Percentiles rank a stretch among this genome's conserved stretches.
Evolutionary conservation across 2,888 invertebrate genomes (phyloP).

Genomic region (Aricia artaxerxes): DNA sequence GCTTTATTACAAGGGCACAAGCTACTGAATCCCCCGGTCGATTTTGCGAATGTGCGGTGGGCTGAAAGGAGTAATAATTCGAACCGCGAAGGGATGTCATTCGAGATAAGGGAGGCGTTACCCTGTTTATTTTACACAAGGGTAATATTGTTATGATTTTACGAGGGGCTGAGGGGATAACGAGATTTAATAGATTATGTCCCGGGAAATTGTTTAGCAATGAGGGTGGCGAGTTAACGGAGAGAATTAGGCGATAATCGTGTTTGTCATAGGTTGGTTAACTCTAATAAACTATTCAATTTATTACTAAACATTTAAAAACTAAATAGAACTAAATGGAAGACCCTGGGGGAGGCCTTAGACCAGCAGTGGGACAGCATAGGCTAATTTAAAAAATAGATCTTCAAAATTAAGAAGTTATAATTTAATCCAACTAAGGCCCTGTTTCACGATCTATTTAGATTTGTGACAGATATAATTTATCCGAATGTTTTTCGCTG

Average conservation of each 20-base stretch:
- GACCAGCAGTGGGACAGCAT: too few relatives aligned
- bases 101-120: slow-evolving; percentile 42
- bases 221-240: background rate
- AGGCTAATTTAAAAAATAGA: too few relatives aligned
- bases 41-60: slow-evolving; percentile 39
- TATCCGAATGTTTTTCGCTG: too few relatives aligned
- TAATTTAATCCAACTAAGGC: too few relatives aligned
- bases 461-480: too few relatives aligned
- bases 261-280: background rate
- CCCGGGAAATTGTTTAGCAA: slow-evolving; percentile 26
- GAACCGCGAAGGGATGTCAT: slow-evolving; percentile 43
- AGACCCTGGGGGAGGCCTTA: too few relatives aligned
- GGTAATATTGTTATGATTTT: slow-evolving; percentile 34
- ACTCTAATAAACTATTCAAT: background rate
- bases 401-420: too few relatives aligned
- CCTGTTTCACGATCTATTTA: too few relatives aligned
- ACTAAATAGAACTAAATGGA: too few relatives aligned
- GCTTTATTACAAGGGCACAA: background rate
- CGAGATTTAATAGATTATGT: slow-evolving; percentile 31
- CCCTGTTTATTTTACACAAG: slow-evolving; percentile 31
- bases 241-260: slow-evolving; percentile 7
- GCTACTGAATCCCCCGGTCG: slow-evolving; percentile 19
- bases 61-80: slow-evolving; percentile 45
- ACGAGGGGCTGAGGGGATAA: slow-evolving; percentile 31
- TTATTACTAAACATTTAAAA: background rate